A percentile compares a stretch with the other conserved stretches of the same genome.
Conservation (phyloP, 2,888 invertebrate species). For the Drosophila merina region DNA sequence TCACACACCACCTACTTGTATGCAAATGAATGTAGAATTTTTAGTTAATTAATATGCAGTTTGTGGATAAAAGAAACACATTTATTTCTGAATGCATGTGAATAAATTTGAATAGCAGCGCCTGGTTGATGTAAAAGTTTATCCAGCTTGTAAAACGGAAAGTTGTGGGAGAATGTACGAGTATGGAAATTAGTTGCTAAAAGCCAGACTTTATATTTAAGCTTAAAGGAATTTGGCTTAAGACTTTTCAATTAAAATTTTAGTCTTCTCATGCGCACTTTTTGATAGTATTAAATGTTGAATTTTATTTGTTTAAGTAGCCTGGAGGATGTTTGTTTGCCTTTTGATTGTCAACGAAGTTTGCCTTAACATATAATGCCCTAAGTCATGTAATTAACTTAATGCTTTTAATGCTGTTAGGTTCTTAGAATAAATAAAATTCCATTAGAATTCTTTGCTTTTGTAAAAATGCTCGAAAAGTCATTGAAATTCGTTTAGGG, state of each 20-base stretch:
- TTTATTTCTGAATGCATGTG: slow-evolving; percentile 20
- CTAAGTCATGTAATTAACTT: background rate
- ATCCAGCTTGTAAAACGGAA: background rate
- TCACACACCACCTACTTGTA: background rate
- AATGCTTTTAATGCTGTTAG: background rate
- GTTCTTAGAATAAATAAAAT: background rate
- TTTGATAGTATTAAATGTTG: background rate
- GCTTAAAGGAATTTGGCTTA: background rate
- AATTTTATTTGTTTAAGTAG: background rate
- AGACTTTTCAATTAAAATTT: slow-evolving; percentile 12
- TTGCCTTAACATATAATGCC: background rate
- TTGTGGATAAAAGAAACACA: slow-evolving; percentile 23
- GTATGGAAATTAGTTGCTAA: slow-evolving; percentile 6
- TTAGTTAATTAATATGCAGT: slow-evolving; percentile 42
- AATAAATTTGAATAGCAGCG: slow-evolving; percentile 22
- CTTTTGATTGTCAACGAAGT: background rate
- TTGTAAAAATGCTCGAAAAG: background rate
- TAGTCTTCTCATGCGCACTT: background rate
- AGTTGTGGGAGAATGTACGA: background rate
- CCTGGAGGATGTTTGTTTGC: background rate
- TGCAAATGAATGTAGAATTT: slow-evolving; percentile 19
- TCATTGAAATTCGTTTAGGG: background rate
- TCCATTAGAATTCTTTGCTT: background rate
- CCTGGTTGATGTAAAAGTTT: slow-evolving; percentile 1
- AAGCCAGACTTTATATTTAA: slow-evolving; percentile 12